These are phyloP conservation scores for Hyles lineata DNA, from an alignment of 2,888 invertebrate genomes.

Conservation along the genomic window DNA sequence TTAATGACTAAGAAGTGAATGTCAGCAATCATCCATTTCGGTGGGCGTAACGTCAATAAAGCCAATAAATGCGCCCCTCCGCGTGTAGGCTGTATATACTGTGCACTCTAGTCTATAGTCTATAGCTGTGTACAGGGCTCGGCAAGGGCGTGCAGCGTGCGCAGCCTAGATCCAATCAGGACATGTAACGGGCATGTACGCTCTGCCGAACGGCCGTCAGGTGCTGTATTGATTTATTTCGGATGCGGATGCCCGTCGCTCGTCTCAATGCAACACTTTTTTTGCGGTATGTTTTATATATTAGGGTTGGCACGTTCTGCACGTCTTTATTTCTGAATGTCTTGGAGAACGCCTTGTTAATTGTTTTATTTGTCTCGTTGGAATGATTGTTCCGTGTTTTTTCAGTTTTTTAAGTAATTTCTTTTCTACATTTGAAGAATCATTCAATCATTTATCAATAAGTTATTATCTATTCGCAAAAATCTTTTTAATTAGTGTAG, in stretches of 20 bases:
- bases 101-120: too few species aligned
- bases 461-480: too few species aligned
- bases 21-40: background rate
- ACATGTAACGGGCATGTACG: slow-evolving; percentile 21
- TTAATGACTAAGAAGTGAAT: background rate
- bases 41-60: slow-evolving; percentile 11
- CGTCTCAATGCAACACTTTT: slow-evolving; percentile 6
- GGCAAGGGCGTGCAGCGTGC: slow-evolving; percentile 23
- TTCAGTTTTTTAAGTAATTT: too few species aligned
- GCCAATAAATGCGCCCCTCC: slow-evolving; percentile 12
- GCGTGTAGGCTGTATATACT: background rate
- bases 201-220: slow-evolving; percentile 14
- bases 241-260: slow-evolving; percentile 12
- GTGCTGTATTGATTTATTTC: slow-evolving; percentile 27
- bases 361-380: too few species aligned
- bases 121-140: background rate
- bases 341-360: too few species aligned
- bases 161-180: slow-evolving; percentile 26
- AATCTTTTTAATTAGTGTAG: too few species aligned
- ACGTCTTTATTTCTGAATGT: too few species aligned
- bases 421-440: too few species aligned
- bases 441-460: too few species aligned
- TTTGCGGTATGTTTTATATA: slow-evolving; percentile 6
- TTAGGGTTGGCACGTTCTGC: slow-evolving; percentile 6
- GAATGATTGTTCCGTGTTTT: too few species aligned